Percentiles rank a stretch among this genome's conserved stretches.
These are phyloP conservation scores for Noctua fimbriata DNA, from an alignment of 2,888 invertebrate species.

Conservation along the genomic window DNA sequence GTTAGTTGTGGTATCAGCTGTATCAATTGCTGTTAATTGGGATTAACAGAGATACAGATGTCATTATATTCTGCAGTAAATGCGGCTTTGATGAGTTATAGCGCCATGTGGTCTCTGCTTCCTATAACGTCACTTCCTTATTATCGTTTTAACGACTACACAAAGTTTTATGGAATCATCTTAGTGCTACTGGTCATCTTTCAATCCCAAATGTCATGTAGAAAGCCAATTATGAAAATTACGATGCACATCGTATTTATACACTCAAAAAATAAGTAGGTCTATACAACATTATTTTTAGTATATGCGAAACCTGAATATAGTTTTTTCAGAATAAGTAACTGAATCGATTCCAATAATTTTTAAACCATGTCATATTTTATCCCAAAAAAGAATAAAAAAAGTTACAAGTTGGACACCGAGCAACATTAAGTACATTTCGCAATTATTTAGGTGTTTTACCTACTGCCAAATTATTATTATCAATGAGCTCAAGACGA, in stretches of 20 bases:
- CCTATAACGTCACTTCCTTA: slow-evolving; percentile 21
- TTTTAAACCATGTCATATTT: too few relatives aligned
- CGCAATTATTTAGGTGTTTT: too few relatives aligned
- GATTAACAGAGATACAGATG: neutral
- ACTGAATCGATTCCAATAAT: too few relatives aligned
- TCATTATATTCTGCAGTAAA: slow-evolving; percentile 15
- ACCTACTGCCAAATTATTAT: too few relatives aligned
- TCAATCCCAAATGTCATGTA: neutral
- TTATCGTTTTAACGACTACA: neutral
- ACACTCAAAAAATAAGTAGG: neutral
- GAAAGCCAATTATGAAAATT: neutral
- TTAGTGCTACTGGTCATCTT: neutral
- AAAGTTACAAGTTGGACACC: too few relatives aligned
- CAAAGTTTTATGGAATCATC: slow-evolving; percentile 1
- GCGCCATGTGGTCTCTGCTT: slow-evolving; percentile 25
- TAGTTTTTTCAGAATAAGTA: too few relatives aligned
- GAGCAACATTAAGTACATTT: too few relatives aligned
- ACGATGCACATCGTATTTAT: too few relatives aligned
- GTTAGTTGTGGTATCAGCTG: neutral
- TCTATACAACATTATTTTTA: too few relatives aligned
- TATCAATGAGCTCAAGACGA: too few relatives aligned
- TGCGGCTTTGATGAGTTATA: neutral
- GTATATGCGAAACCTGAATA: too few relatives aligned
- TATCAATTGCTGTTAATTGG: neutral
- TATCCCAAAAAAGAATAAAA: too few relatives aligned